Evolutionary conservation across 2,797 vertebrate genomes (phyloP).

Genomic region (Botia almorhae): DNA sequence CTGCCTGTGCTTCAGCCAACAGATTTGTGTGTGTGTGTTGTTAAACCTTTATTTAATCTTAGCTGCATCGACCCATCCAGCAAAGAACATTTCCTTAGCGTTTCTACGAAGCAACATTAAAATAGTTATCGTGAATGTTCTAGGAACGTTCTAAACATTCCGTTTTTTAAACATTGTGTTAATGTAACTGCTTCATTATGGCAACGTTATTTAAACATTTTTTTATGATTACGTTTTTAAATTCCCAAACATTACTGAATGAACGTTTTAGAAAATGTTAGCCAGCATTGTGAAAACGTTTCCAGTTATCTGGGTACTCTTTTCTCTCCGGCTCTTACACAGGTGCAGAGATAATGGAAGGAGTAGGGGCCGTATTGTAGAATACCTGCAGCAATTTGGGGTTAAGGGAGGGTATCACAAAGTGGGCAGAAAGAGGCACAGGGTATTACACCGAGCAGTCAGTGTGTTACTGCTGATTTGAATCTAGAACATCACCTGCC

Average conservation of each 20-base stretch:
- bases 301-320: too few relatives aligned
- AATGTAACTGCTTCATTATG: too few relatives aligned
- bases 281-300: too few relatives aligned
- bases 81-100: too few relatives aligned
- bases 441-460: conserved; percentile 23
- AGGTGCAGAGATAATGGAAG: conserved; percentile 33
- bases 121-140: too few relatives aligned
- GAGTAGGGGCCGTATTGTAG: conserved; percentile 11
- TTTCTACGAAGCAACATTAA: too few relatives aligned
- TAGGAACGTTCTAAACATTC: too few relatives aligned
- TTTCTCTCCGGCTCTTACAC: not conserved
- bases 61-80: conserved; percentile 1
- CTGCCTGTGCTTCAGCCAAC: conserved; percentile 29
- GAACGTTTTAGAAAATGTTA: too few relatives aligned
- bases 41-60: conserved; percentile 39
- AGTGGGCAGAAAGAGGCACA: conserved; percentile 17
- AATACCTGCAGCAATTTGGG: conserved; percentile 39
- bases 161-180: too few relatives aligned
- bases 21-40: not conserved
- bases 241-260: too few relatives aligned
- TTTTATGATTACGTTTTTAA: too few relatives aligned
- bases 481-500: conserved; percentile 3
- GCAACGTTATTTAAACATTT: too few relatives aligned
- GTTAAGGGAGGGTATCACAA: conserved; percentile 36
- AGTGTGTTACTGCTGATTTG: conserved; percentile 10